Evolutionary conservation across 2,113 vertebrate species (phyloP), one percentile per base, ranked within the genome.

Genomic region (Melanostigma gelatinosum): DNA sequence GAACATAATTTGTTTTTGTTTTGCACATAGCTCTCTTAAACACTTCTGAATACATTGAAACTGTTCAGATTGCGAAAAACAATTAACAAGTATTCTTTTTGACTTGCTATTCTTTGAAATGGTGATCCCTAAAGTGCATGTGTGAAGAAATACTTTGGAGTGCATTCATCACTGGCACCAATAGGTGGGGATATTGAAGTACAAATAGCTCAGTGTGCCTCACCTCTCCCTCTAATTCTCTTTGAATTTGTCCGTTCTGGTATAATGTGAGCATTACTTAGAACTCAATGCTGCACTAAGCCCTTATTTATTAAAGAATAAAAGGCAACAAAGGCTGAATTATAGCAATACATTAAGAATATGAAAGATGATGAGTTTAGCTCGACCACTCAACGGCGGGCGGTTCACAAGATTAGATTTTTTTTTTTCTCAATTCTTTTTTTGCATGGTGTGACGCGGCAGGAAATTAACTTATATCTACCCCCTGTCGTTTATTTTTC

Each of bases 391-490:
- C 88, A 82, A 72, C 73, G 79, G 86, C 80, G 79, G 88, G 86
- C 76, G 67, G 89, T 89, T 92, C 85, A 84, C 79, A 79, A 94
- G 92, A 95, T 95, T 95, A 89, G 86, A 94, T 94, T 32, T 32
- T 32, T 29, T 32, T 29, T 94, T 93, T 85, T 79, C 83, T 85
- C 44, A n/a, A 4, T 76, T 94, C 38, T 63, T 81, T 85, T 91
- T 88, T 69, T 83, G 87, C 93, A 72, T 82, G 80, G 90, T 93
- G 86, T 93, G 93, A 94, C 80, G 81, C 90, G 88, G 90, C 93
- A 93, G 93, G 93, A 96, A 95, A 95, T 95, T 93, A 95, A 95
- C 94, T 95, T 96, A 94, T 92, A 94, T 93, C 94, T 91, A 76
- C 85, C 87, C 90, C 91, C 85, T 80, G 90, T 95, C 94, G 95